Evolutionary conservation across 2,888 invertebrate genomes (phyloP).

Genomic region (Stenodema calcarata): DNA sequence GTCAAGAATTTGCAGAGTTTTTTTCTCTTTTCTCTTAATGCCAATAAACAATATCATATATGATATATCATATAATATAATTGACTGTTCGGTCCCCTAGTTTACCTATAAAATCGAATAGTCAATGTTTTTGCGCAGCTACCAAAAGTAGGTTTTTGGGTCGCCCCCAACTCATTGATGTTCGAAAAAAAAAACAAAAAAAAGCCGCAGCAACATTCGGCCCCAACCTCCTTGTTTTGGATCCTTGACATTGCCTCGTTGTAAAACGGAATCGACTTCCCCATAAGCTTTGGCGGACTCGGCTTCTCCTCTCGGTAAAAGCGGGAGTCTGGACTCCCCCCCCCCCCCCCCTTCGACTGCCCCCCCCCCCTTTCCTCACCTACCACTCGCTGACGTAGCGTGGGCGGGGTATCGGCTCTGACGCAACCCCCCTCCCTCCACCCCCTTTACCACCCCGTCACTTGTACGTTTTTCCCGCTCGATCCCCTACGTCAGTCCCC

Average conservation of each 20-base stretch:
- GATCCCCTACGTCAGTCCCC: not conserved
- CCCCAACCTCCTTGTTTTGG: slow-evolving; percentile 20
- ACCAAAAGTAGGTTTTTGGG: not conserved
- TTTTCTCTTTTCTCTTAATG: too few relatives aligned
- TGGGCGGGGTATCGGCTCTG: not conserved
- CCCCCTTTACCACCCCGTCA: not conserved
- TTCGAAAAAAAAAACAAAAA: too few relatives aligned
- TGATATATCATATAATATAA: too few relatives aligned
- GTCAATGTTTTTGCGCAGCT: not conserved
- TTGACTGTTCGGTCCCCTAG: too few relatives aligned
- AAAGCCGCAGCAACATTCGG: not conserved
- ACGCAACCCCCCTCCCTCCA: slow-evolving; percentile 7
- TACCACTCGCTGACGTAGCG: not conserved
- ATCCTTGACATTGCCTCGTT: slow-evolving; percentile 22
- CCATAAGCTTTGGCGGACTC: not conserved
- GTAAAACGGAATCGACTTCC: slow-evolving; percentile 3
- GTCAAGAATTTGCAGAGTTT: too few relatives aligned
- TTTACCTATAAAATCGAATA: too few relatives aligned
- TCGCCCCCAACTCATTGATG: too few relatives aligned
- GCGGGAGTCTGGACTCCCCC: not conserved
- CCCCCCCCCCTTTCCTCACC: not conserved
- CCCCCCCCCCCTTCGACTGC: not conserved
- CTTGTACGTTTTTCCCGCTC: too few relatives aligned
- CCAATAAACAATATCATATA: too few relatives aligned
- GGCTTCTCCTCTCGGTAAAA: not conserved